phyloP scores from a whole-genome alignment of 2,888 invertebrate genomes.

The Polymixis flavicincta region DNA sequence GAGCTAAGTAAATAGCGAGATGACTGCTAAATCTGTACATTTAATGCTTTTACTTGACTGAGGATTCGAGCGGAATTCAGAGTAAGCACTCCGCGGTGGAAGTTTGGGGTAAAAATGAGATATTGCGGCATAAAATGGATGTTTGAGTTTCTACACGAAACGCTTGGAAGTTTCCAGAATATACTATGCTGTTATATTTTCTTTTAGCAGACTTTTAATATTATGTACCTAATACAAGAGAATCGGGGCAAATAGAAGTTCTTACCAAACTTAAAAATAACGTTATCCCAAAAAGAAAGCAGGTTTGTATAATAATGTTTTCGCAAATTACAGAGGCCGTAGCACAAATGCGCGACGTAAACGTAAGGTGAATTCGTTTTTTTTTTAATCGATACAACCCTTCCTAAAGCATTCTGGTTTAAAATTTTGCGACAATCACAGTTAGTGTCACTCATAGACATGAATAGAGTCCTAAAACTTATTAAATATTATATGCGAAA shows the following conservation, averaged over 20 bases:
- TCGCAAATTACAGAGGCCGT: not conserved
- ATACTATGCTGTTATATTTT: slow-evolving; percentile 9
- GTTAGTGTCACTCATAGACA: not conserved
- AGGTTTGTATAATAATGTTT: not conserved
- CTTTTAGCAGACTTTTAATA: not conserved
- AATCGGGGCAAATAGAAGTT: not conserved
- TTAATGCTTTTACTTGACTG: slow-evolving; percentile 61
- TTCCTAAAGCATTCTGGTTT: not conserved
- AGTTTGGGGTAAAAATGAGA: slow-evolving; percentile 40
- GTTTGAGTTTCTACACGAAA: slow-evolving; percentile 18
- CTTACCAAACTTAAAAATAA: not conserved
- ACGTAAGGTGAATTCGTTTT: not conserved
- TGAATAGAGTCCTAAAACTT: not conserved
- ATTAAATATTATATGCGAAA: not conserved
- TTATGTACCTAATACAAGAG: not conserved
- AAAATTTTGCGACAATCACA: not conserved
- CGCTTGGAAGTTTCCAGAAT: slow-evolving; percentile 19
- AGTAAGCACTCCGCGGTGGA: slow-evolving; percentile 41
- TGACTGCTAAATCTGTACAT: slow-evolving; percentile 59
- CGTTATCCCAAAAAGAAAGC: not conserved
- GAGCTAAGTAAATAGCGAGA: slow-evolving; percentile 52
- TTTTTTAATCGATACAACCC: not conserved
- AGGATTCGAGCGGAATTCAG: slow-evolving; percentile 52
- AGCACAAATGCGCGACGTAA: too few relatives aligned
- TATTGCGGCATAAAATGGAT: slow-evolving; percentile 43